These are phyloP conservation scores for Trichosurus vulpecula DNA, from an alignment of 2,797 vertebrate genomes.

Conservation along the genomic window DNA sequence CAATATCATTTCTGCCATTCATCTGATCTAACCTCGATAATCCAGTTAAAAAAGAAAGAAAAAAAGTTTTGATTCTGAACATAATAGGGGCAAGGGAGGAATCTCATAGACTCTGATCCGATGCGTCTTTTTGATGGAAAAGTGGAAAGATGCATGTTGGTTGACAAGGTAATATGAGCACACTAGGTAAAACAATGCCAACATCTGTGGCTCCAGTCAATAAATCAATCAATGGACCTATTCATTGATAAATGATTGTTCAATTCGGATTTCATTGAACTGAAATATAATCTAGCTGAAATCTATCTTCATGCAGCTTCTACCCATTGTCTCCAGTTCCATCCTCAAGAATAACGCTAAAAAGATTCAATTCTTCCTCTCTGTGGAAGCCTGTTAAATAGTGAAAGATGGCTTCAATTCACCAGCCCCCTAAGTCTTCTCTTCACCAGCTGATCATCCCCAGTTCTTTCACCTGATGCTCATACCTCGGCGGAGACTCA, in stretches of 20 bases:
- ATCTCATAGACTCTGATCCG: not conserved
- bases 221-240: not conserved
- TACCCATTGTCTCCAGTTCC: not conserved
- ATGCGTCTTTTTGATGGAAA: not conserved
- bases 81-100: not conserved
- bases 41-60: not conserved
- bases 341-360: not conserved
- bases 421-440: not conserved
- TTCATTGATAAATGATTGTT: not conserved
- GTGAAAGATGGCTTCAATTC: not conserved
- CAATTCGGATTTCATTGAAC: not conserved
- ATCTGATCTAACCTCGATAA: not conserved
- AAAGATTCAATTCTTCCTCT: not conserved
- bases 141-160: not conserved
- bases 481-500: not conserved
- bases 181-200: not conserved
- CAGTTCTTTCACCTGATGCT: not conserved
- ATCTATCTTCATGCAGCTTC: not conserved
- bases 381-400: not conserved
- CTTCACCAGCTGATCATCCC: not conserved
- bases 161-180: not conserved
- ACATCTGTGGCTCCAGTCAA: not conserved
- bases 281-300: not conserved
- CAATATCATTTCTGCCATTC: not conserved
- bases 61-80: too few species aligned